Evolutionary conservation across 2,797 vertebrate genomes (phyloP).

Genomic region (Miichthys miiuy): DNA sequence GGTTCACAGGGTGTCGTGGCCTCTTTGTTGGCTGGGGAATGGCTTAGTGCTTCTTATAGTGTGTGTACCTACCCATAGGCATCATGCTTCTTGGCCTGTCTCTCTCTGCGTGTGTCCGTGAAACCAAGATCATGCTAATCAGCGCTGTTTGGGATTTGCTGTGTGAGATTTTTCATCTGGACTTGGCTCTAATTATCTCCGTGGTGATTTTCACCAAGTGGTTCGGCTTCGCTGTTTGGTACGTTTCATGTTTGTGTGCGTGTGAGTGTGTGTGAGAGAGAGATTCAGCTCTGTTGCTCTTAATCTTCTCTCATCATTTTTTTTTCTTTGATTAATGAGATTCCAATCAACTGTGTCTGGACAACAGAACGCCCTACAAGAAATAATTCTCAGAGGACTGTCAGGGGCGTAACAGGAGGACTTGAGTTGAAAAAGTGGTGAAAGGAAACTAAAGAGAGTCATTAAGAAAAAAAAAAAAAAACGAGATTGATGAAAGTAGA

Average conservation of each 20-base stretch:
- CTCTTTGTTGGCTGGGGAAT: conserved; percentile 33
- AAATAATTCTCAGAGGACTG: conserved; percentile 7
- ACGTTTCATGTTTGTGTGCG: background rate
- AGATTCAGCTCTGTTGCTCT: conserved; percentile 10
- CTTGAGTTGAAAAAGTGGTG: background rate
- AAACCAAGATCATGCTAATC: conserved; percentile 33
- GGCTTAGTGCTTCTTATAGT: conserved; percentile 21
- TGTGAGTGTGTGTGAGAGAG: conserved; percentile 4
- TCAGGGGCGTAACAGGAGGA: background rate
- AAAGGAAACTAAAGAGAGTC: background rate
- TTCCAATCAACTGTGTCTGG: conserved; percentile 56
- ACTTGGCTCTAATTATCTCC: conserved; percentile 63
- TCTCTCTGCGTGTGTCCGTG: conserved; percentile 8
- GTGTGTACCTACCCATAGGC: conserved; percentile 11
- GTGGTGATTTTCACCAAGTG: conserved; percentile 50
- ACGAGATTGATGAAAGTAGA: background rate
- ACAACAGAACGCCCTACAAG: conserved; percentile 30
- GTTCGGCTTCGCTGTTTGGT: conserved; percentile 17
- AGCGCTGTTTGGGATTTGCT: conserved; percentile 41
- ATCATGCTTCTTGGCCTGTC: conserved; percentile 18
- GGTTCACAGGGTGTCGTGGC: conserved; percentile 55
- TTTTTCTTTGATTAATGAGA: conserved; percentile 56
- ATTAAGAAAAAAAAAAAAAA: background rate
- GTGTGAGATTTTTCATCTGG: conserved; percentile 56
- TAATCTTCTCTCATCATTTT: conserved; percentile 26